Percentiles rank a stretch among this genome's conserved stretches.
Evolutionary conservation across 2,888 invertebrate species (phyloP).

Genomic region (Nineta flava): DNA sequence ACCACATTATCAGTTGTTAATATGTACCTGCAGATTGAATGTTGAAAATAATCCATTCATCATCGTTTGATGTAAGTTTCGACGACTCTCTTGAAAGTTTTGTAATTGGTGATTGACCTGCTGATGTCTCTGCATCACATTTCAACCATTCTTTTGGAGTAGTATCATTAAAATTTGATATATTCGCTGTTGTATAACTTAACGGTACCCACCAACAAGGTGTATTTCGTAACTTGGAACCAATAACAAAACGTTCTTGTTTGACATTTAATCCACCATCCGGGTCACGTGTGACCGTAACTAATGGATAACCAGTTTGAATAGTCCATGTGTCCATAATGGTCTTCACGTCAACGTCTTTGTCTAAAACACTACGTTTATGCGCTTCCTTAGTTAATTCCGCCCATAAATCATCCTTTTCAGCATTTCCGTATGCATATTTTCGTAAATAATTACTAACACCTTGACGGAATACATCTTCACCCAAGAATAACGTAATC

Average conservation of each 20-base stretch:
- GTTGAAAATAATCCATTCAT: constrained; percentile 57
- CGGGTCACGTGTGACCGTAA: constrained; percentile 47
- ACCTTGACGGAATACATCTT: constrained; percentile 49
- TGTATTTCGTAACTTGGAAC: constrained; percentile 9
- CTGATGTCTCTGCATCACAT: constrained; percentile 20
- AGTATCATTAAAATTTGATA: constrained; percentile 33
- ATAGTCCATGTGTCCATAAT: constrained; percentile 81
- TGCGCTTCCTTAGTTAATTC: constrained; percentile 45
- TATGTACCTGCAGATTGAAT: constrained; percentile 33
- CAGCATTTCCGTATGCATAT: constrained; percentile 54
- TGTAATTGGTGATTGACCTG: constrained; percentile 9
- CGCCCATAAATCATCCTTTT: constrained; percentile 75
- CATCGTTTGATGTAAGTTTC: not conserved
- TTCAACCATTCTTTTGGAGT: constrained; percentile 37
- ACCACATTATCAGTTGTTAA: no score
- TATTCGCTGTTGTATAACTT: constrained; percentile 33
- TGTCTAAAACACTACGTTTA: constrained; percentile 29
- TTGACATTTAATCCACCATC: constrained; percentile 31
- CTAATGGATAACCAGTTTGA: constrained; percentile 69
- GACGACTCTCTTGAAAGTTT: constrained; percentile 8
- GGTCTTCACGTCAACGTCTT: constrained; percentile 43
- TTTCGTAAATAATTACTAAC: constrained; percentile 47
- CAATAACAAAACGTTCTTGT: constrained; percentile 30
- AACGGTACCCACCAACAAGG: constrained; percentile 47
- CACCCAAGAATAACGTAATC: constrained; percentile 78